These are phyloP conservation scores for Serranochromis macrocephalus DNA, from an alignment of 2,113 vertebrate genomes.

Conservation along the genomic window DNA sequence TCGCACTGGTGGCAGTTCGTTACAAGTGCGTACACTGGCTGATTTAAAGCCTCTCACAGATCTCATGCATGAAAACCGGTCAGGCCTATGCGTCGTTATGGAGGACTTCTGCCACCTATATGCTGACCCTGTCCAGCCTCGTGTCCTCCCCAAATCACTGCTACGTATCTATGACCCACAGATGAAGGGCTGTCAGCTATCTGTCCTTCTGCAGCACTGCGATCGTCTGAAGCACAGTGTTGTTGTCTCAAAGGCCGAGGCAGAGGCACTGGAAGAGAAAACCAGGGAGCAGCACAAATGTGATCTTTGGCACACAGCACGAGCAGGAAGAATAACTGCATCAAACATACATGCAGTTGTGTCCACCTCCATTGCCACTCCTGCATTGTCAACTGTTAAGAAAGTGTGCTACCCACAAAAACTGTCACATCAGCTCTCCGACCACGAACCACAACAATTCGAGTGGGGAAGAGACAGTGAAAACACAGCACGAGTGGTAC, in stretches of 20 bases:
- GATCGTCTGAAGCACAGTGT: background rate
- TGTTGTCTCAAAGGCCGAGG: background rate
- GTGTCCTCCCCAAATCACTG: rapidly evolving
- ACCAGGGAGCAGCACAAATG: background rate
- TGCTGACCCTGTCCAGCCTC: too few relatives aligned
- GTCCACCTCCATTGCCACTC: too few relatives aligned
- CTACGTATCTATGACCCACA: rapidly evolving
- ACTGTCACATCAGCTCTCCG: rapidly evolving
- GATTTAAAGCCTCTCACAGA: background rate
- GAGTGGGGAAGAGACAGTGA: background rate
- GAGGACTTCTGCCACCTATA: too few relatives aligned
- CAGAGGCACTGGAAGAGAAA: background rate
- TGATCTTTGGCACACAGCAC: background rate
- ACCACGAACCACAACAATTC: rapidly evolving
- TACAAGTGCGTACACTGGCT: rapidly evolving
- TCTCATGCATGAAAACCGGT: background rate
- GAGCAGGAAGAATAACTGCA: background rate
- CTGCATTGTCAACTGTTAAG: too few relatives aligned
- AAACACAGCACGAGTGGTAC: rapidly evolving
- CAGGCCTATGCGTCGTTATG: too few relatives aligned
- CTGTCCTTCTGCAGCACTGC: background rate
- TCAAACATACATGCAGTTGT: background rate
- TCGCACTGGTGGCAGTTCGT: background rate
- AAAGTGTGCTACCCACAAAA: background rate
- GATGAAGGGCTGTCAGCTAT: background rate